phyloP scores from a whole-genome alignment of 2,113 vertebrate species.

The Perca schrenkii region DNA sequence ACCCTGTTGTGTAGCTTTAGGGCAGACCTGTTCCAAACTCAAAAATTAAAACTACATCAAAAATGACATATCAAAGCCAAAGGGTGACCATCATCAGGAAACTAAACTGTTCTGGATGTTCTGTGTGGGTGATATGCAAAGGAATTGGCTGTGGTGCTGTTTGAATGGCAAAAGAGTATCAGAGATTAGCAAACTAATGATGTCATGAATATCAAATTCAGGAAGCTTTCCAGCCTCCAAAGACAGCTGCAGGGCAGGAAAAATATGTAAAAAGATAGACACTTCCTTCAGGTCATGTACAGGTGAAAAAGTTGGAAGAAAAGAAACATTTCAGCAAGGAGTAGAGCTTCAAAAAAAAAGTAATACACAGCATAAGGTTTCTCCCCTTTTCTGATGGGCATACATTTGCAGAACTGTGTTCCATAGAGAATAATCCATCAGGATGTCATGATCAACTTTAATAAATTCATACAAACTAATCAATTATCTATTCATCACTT shows the following conservation, averaged over 20 bases:
- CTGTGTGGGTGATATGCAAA: slow-evolving; percentile 67
- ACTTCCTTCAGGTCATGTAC: slow-evolving; percentile 29
- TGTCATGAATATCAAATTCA: slow-evolving; percentile 58
- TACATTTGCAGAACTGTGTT: neutral
- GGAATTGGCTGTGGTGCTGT: slow-evolving; percentile 21
- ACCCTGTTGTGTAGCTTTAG: neutral
- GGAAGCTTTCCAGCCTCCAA: slow-evolving; percentile 47
- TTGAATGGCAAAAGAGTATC: slow-evolving; percentile 66
- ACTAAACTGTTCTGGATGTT: slow-evolving; percentile 19
- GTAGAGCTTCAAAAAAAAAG: neutral
- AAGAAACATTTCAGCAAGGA: neutral
- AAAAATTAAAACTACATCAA: neutral
- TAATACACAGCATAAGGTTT: neutral
- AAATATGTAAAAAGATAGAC: slow-evolving; percentile 34
- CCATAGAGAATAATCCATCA: neutral
- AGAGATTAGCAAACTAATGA: slow-evolving; percentile 61
- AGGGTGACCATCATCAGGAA: slow-evolving; percentile 40
- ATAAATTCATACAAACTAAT: neutral
- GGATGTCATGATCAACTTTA: neutral
- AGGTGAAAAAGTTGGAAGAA: slow-evolving; percentile 24
- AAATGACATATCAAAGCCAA: no score
- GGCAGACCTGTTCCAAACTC: neutral
- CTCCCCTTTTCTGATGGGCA: neutral
- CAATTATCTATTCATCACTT: slow-evolving; percentile 23
- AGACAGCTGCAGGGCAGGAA: slow-evolving; percentile 29